Percentiles rank a stretch among this genome's conserved stretches.
Conservation (phyloP, 2,113 vertebrate species). For the Chlamydotis undulata region DNA sequence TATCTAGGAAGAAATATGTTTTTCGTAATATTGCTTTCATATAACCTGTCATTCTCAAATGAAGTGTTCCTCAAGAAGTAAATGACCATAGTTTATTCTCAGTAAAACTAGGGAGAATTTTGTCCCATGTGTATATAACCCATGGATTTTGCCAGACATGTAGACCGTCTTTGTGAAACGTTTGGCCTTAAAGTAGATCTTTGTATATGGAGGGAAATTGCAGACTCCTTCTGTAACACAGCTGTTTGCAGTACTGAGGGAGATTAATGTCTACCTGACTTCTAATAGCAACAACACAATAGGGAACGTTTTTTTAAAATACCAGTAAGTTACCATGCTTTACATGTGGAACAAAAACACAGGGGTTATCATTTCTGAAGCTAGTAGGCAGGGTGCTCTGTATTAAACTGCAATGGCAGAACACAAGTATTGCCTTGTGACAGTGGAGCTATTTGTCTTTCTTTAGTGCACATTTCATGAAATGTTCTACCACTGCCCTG, state of each 20-base stretch:
- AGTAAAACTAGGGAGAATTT: not conserved
- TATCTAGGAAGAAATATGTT: not conserved
- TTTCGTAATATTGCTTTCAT: not conserved
- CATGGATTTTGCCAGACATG: not conserved
- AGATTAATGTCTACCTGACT: not conserved
- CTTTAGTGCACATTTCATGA: not conserved
- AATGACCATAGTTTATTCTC: not conserved
- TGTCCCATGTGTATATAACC: not conserved
- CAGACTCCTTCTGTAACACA: not conserved
- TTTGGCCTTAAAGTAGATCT: not conserved
- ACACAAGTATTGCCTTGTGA: not conserved
- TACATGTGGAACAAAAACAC: not conserved
- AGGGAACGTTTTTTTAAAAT: not conserved
- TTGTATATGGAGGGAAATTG: not conserved
- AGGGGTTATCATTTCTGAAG: not conserved
- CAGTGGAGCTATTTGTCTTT: not conserved
- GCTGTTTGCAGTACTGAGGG: not conserved
- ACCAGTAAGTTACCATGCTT: rapidly evolving
- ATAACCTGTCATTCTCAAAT: not conserved
- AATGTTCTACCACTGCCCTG: not conserved
- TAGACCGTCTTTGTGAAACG: not conserved
- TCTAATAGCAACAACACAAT: not conserved
- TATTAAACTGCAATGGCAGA: not conserved
- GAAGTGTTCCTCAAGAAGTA: not conserved
- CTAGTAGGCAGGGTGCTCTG: not conserved